These are phyloP conservation scores for Latheticus oryzae DNA, from an alignment of 2,888 invertebrate genomes.

Conservation along the genomic window DNA sequence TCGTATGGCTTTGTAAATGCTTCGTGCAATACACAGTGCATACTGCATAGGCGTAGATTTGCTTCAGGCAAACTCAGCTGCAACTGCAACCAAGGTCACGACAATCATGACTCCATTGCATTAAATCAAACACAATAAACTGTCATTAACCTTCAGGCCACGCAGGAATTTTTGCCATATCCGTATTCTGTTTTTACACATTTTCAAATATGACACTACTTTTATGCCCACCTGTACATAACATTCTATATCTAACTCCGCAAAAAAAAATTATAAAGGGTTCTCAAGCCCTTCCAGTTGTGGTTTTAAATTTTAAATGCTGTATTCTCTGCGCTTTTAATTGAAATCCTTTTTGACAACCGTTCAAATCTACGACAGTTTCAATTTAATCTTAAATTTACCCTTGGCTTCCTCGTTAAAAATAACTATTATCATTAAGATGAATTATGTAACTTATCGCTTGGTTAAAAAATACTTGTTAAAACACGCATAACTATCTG, in stretches of 20 bases:
- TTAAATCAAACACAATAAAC: conserved; percentile 56
- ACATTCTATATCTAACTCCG: conserved; percentile 3
- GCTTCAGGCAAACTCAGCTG: conserved; percentile 51
- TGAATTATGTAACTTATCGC: no score
- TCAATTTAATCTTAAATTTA: no score
- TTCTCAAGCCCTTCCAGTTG: conserved; percentile 6
- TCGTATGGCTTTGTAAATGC: conserved; percentile 57
- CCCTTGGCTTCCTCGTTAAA: no score
- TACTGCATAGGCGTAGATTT: conserved; percentile 39
- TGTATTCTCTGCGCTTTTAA: conserved; percentile 5
- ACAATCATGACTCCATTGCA: conserved; percentile 61
- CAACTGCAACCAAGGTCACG: conserved; percentile 62
- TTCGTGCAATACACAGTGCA: conserved; percentile 59
- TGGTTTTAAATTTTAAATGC: conserved; percentile 27
- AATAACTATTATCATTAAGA: no score
- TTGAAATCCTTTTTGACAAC: conserved; percentile 16
- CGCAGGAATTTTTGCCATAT: conserved; percentile 29
- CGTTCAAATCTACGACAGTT: conserved; percentile 7
- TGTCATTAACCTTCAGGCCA: conserved; percentile 44
- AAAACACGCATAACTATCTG: not conserved
- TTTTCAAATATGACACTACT: not conserved
- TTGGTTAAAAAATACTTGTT: not conserved
- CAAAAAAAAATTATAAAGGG: conserved; percentile 3
- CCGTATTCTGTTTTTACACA: conserved; percentile 2
- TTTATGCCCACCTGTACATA: not conserved